A percentile compares a stretch with the other conserved stretches of the same genome.
These are phyloP conservation scores for Bombycilla garrulus DNA, from an alignment of 2,113 vertebrate species.

Conservation along the genomic window DNA sequence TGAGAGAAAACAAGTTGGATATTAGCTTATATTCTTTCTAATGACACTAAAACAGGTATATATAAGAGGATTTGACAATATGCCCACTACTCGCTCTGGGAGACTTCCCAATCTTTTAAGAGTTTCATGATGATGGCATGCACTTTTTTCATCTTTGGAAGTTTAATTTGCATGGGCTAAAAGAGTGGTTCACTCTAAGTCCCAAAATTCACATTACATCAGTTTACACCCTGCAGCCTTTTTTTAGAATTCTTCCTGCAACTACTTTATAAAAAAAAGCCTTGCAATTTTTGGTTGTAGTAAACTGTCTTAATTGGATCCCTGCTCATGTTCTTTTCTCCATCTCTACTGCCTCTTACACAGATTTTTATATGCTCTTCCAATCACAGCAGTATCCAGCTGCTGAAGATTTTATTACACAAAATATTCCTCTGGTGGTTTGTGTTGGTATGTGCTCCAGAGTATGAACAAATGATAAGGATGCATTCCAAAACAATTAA, in stretches of 20 bases:
- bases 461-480: slow-evolving; percentile 25
- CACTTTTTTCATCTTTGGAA: neutral
- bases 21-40: neutral
- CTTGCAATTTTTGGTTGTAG: neutral
- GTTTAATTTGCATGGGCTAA: neutral
- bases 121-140: neutral
- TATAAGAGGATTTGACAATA: neutral
- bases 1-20: neutral
- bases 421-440: neutral
- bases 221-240: neutral
- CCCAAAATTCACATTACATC: neutral
- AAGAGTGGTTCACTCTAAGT: neutral
- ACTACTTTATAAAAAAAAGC: neutral
- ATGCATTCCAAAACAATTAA: slow-evolving; percentile 8
- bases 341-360: neutral
- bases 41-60: neutral
- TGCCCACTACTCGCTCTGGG: neutral
- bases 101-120: neutral
- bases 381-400: neutral
- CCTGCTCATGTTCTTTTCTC: neutral
- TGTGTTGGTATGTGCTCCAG: neutral
- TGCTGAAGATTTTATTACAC: neutral
- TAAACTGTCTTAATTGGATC: neutral
- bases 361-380: slow-evolving; percentile 1
- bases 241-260: neutral